These are phyloP conservation scores for Leptopilina syphax DNA, from an alignment of 2,888 invertebrate species.

Conservation along the genomic window DNA sequence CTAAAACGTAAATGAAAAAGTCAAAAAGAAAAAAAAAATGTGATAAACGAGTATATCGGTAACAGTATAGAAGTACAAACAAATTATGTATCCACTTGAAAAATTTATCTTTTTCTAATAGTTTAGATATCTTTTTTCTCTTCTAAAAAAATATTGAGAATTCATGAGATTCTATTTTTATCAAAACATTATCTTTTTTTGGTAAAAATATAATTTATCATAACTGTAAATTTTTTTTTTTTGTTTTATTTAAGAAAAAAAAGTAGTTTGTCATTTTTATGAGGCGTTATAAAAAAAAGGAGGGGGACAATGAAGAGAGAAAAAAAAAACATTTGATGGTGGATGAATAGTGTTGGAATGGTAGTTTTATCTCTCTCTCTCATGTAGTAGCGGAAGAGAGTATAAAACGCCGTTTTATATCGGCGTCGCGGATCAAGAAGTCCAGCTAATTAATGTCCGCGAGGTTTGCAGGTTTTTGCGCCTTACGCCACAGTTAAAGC, in stretches of 20 bases:
- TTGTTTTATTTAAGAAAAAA: too few relatives aligned
- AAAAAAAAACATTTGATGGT: neutral
- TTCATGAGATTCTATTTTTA: too few relatives aligned
- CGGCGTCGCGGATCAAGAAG: conserved; percentile 62
- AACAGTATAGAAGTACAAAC: neutral
- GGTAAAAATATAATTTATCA: too few relatives aligned
- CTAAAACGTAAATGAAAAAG: neutral
- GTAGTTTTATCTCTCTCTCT: neutral
- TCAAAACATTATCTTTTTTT: too few relatives aligned
- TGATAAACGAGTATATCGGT: neutral
- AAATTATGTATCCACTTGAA: neutral
- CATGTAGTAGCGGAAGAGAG: conserved; percentile 51
- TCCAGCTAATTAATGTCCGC: conserved; percentile 65
- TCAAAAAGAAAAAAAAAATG: neutral
- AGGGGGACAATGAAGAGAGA: neutral
- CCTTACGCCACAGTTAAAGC: conserved; percentile 49
- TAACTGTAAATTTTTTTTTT: too few relatives aligned
- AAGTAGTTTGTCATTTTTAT: too few relatives aligned
- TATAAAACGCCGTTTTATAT: conserved; percentile 55
- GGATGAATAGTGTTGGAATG: conserved; percentile 2
- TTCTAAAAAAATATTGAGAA: too few relatives aligned
- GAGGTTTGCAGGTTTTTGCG: conserved; percentile 58
- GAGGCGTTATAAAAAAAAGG: conserved; percentile 4
- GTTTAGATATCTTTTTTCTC: too few relatives aligned
- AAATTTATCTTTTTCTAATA: too few relatives aligned